Evolutionary conservation across 2,888 invertebrate genomes (phyloP).

Genomic region (Crossocerus cetratus): DNA sequence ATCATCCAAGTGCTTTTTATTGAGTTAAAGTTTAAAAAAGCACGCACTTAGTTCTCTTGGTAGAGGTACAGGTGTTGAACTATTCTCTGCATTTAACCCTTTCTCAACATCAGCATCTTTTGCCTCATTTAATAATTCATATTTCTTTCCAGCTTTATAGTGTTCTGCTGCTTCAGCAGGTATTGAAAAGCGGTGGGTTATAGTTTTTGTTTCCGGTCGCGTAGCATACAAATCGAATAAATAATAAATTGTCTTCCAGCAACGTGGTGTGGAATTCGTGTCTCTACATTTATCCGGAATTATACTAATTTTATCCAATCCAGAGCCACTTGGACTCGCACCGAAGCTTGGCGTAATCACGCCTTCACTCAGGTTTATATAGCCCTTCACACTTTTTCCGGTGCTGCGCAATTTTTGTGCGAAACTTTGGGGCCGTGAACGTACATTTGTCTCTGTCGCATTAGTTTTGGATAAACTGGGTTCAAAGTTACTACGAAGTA

Average conservation of each 20-base stretch:
- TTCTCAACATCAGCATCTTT: constrained; percentile 81
- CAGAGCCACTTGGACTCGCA: constrained; percentile 81
- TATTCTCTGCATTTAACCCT: constrained; percentile 76
- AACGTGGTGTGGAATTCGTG: constrained; percentile 83
- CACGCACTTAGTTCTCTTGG: constrained; percentile 75
- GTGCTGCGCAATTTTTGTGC: constrained; percentile 92
- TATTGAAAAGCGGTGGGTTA: constrained; percentile 88
- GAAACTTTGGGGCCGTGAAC: constrained; percentile 89
- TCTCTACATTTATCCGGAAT: constrained; percentile 78
- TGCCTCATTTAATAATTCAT: constrained; percentile 79
- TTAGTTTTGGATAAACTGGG: constrained; percentile 72
- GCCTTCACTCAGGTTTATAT: constrained; percentile 89
- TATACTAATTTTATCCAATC: constrained; percentile 78
- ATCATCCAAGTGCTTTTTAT: neutral
- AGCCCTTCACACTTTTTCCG: constrained; percentile 90
- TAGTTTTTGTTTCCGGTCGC: constrained; percentile 96
- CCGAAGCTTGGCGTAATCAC: constrained; percentile 84
- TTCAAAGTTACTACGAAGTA: constrained; percentile 64
- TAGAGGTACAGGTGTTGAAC: constrained; percentile 75
- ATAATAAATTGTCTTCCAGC: constrained; percentile 97
- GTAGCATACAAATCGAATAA: constrained; percentile 94
- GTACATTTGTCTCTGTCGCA: constrained; percentile 79
- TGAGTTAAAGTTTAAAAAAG: constrained; percentile 6
- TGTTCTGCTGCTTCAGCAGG: constrained; percentile 85
- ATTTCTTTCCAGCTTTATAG: constrained; percentile 81